Evolutionary conservation across 1,140 invertebrate genomes (phyloP).

Genomic region (Amphibalanus amphitrite): DNA sequence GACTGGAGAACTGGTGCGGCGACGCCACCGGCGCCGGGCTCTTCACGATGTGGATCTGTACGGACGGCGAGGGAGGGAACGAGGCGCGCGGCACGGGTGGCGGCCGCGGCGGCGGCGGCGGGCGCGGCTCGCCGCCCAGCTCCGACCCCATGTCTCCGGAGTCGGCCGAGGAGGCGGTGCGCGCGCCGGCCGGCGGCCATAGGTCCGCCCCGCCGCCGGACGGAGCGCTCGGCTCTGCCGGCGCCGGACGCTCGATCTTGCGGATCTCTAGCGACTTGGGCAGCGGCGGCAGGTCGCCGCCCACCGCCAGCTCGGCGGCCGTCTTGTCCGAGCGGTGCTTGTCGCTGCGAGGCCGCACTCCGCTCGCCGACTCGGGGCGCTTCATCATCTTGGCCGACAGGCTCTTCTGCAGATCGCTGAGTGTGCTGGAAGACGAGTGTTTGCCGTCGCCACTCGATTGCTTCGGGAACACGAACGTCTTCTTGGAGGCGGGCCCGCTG

Average conservation of each 20-base stretch:
- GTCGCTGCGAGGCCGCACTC: neutral
- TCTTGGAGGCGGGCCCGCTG: neutral
- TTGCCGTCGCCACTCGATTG: neutral
- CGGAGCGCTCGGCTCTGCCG: neutral
- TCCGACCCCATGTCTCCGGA: neutral
- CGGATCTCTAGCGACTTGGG: conserved; percentile 3
- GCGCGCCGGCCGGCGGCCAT: neutral
- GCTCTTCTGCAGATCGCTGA: neutral
- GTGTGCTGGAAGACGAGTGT: neutral
- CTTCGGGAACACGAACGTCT: neutral
- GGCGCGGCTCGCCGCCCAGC: neutral
- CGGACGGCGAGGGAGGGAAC: conserved; percentile 37
- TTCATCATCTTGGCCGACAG: neutral
- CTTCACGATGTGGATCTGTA: conserved; percentile 55
- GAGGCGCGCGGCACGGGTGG: neutral
- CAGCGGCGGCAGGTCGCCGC: neutral
- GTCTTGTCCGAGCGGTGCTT: neutral
- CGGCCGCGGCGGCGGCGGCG: too few species aligned
- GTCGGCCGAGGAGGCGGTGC: neutral
- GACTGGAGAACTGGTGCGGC: conserved; percentile 13
- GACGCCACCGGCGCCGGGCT: conserved; percentile 40
- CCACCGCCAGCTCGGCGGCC: neutral
- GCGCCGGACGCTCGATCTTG: neutral
- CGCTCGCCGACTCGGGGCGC: neutral
- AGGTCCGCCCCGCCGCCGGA: neutral